Evolutionary conservation across 2,113 vertebrate genomes (phyloP).

Genomic region (Paedocypris sp.): DNA sequence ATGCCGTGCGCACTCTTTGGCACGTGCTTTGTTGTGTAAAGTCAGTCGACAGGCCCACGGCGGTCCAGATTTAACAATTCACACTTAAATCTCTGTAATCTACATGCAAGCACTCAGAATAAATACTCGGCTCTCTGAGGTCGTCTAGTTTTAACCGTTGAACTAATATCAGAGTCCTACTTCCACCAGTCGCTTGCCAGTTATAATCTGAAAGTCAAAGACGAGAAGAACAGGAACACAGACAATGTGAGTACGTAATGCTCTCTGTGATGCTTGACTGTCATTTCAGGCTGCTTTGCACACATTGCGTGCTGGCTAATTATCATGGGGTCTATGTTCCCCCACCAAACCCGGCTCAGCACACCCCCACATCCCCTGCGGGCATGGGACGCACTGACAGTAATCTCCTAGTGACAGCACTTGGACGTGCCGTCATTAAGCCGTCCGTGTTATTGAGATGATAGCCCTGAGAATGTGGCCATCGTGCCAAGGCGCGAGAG

Average conservation of each 20-base stretch:
- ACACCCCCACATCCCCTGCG: conserved; percentile 49
- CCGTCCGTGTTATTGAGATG: conserved; percentile 45
- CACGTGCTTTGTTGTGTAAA: not conserved
- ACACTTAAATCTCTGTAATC: not conserved
- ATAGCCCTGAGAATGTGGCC: conserved; percentile 38
- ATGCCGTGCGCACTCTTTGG: conserved; percentile 1
- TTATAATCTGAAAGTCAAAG: not conserved
- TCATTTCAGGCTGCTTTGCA: conserved; percentile 56
- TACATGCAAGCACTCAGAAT: no score
- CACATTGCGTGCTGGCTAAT: conserved; percentile 56
- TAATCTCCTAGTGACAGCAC: conserved; percentile 59
- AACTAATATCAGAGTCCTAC: not conserved
- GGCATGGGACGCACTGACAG: conserved; percentile 59
- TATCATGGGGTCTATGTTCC: conserved; percentile 38
- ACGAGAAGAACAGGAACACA: not conserved
- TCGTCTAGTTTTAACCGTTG: not conserved
- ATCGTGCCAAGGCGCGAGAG: conserved; percentile 25
- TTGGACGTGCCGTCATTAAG: conserved; percentile 39
- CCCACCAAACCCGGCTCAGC: conserved; percentile 12
- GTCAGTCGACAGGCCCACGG: conserved; percentile 1
- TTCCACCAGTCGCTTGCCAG: not conserved
- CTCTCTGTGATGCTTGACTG: conserved; percentile 30
- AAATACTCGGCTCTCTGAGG: no score
- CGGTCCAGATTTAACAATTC: conserved; percentile 13
- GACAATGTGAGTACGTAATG: not conserved